phyloP scores from a whole-genome alignment of 1,140 invertebrate species.

The Hyles euphorbiae region DNA sequence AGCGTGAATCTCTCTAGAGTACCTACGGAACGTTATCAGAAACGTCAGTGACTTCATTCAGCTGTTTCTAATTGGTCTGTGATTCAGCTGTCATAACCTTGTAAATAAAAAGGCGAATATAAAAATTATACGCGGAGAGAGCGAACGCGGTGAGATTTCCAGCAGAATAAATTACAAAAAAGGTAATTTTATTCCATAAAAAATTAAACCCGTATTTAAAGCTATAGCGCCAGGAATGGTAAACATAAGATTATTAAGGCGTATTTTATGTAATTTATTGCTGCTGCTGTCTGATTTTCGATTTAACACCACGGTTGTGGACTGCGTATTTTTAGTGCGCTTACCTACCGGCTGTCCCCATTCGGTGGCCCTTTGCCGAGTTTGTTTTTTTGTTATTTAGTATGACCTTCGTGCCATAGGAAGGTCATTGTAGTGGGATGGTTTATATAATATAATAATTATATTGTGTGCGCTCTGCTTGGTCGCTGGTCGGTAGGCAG shows the following conservation, averaged over 20 bases:
- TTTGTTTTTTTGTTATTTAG: slow-evolving; percentile 8
- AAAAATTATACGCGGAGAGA: slow-evolving; percentile 17
- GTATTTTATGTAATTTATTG: not conserved
- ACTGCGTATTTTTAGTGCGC: slow-evolving; percentile 4
- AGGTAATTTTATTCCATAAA: not conserved
- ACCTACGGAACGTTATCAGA: slow-evolving; percentile 18
- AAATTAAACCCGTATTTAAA: too few relatives aligned
- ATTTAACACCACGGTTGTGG: not conserved
- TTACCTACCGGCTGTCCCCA: too few relatives aligned
- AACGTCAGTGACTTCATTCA: slow-evolving; percentile 25
- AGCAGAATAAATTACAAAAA: not conserved
- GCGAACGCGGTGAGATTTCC: slow-evolving; percentile 2
- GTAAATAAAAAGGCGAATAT: slow-evolving; percentile 33
- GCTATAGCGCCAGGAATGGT: too few relatives aligned
- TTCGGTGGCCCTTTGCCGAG: too few relatives aligned
- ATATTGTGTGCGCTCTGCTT: too few relatives aligned
- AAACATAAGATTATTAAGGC: not conserved
- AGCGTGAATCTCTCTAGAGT: too few relatives aligned
- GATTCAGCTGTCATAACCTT: slow-evolving; percentile 26
- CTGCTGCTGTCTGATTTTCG: not conserved
- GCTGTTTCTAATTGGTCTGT: too few relatives aligned
- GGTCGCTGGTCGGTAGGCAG: too few relatives aligned
- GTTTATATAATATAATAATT: slow-evolving; percentile 54
- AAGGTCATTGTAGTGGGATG: slow-evolving; percentile 50
- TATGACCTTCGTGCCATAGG: slow-evolving; percentile 49